Evolutionary conservation across 2,888 invertebrate genomes (phyloP), one percentile per base, ranked within the genome.

Genomic region (Choristoneura rosaceana): DNA sequence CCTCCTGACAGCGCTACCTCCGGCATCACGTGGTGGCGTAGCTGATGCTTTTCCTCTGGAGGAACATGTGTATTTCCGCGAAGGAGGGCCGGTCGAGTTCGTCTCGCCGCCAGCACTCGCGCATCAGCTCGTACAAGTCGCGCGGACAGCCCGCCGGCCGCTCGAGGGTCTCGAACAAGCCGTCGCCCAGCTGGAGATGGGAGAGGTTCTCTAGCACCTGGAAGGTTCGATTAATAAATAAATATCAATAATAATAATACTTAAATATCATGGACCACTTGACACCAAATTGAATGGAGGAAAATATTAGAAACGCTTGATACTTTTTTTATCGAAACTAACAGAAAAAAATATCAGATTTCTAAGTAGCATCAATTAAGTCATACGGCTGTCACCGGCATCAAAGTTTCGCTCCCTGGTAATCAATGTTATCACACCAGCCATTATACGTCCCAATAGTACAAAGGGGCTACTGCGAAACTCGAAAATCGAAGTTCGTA

Each of bases 81-180:
- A 98, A 98, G 76, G 96, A 94, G 4, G 98, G 98, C 47, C 98
- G 93, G 77, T 96, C 96, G 65, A 92, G 88, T 73, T 97, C 97
- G 81, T 96, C 96, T 52, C 97, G 94, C 74, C 96, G 95, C 98
- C 98, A 98, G 88, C 98, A 98, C 84, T 97, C 97, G 76, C 95
- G 90, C 97, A 98, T 97, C 79, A 98, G 93, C 82, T 97, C 97
- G 93, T 97, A 97, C 76, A 98, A 95, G 90, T 98, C 98, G 84
- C 97, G 96, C 61, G 97, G 96, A 76, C 96, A 96, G 81, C 95
- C 95, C 33, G 95, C 90, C 12, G 97, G 96, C 76, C 96, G 96
- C 43, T 96, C 95, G 66, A 97, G 93, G 82, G 92, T 91, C 81
- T 95, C 94, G 91, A 95, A 96, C 75, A 94, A 83, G 8, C 95